Conservation (phyloP, 2,797 vertebrate genomes). For the Cichlasoma orientale region DNA sequence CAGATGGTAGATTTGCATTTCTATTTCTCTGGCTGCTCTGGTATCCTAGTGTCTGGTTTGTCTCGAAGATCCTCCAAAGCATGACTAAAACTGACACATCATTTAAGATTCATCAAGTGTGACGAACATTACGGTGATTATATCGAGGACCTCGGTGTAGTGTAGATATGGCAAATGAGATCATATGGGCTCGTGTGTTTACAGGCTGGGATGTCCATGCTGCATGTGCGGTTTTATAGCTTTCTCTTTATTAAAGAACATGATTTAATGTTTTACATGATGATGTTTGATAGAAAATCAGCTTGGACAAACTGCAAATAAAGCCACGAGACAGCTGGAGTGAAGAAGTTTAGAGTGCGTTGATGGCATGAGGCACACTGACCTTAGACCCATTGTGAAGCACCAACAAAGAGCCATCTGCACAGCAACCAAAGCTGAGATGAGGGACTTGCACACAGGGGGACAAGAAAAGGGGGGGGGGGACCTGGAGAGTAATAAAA, state of each 20-base stretch:
- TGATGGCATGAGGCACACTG: conserved; percentile 72
- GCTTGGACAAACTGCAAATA: conserved; percentile 41
- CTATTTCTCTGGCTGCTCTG: conserved; percentile 66
- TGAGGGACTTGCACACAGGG: conserved; percentile 70
- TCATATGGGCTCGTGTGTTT: conserved; percentile 5
- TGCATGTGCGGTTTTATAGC: conserved; percentile 57
- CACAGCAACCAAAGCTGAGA: conserved; percentile 79
- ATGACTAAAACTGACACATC: conserved; percentile 15
- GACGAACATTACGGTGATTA: background rate
- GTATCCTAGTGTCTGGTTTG: conserved; percentile 59
- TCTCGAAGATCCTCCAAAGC: conserved; percentile 31
- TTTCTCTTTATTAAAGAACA: conserved; percentile 47
- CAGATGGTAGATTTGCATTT: conserved; percentile 83
- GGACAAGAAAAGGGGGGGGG: conserved; percentile 37
- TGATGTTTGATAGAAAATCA: conserved; percentile 19
- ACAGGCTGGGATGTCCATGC: background rate
- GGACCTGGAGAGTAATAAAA: conserved; percentile 49
- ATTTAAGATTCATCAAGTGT: conserved; percentile 6
- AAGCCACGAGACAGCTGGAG: conserved; percentile 65
- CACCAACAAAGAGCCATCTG: conserved; percentile 88
- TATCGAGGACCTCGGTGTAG: background rate
- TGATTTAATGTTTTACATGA: conserved; percentile 7
- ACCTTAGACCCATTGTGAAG: conserved; percentile 83
- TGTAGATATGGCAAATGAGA: conserved; percentile 9
- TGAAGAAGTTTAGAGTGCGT: conserved; percentile 73